phyloP scores from a whole-genome alignment of 1,140 invertebrate genomes.

The Sweltsa coloradensis region DNA sequence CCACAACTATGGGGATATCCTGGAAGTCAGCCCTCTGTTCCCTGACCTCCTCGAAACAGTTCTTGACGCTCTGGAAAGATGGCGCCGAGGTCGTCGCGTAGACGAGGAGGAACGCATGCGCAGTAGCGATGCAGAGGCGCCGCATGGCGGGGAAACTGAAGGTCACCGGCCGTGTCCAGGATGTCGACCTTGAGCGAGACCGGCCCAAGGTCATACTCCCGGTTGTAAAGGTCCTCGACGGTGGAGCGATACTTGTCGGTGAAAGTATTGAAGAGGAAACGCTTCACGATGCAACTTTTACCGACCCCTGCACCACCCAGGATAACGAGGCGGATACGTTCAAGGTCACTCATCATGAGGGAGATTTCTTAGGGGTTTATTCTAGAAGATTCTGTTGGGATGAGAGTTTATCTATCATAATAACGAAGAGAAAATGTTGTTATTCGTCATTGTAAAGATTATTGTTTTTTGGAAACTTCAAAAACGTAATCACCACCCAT shows the following conservation, averaged over 20 bases:
- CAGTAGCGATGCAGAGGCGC: conserved; percentile 74
- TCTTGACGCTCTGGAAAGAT: conserved; percentile 65
- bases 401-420: too few species aligned
- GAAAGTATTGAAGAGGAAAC: conserved; percentile 77
- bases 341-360: conserved; percentile 49
- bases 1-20: conserved; percentile 75
- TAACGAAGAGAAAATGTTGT: too few species aligned
- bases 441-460: too few species aligned
- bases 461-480: too few species aligned
- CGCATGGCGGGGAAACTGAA: conserved; percentile 80
- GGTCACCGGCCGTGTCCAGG: conserved; percentile 74
- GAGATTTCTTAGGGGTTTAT: too few species aligned
- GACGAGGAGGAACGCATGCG: conserved; percentile 79
- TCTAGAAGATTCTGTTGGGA: too few species aligned
- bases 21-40: conserved; percentile 64
- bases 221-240: conserved; percentile 79
- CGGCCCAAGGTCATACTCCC: conserved; percentile 67
- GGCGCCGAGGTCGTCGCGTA: conserved; percentile 67
- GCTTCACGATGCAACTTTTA: conserved; percentile 75
- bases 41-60: conserved; percentile 71
- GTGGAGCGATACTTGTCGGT: conserved; percentile 74
- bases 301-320: conserved; percentile 73
- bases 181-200: conserved; percentile 75
- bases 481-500: too few species aligned
- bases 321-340: conserved; percentile 72